Evolutionary conservation across 2,888 invertebrate species (phyloP), one percentile per base, ranked within the genome.

Genomic region (Caradrina clavipalpis): DNA sequence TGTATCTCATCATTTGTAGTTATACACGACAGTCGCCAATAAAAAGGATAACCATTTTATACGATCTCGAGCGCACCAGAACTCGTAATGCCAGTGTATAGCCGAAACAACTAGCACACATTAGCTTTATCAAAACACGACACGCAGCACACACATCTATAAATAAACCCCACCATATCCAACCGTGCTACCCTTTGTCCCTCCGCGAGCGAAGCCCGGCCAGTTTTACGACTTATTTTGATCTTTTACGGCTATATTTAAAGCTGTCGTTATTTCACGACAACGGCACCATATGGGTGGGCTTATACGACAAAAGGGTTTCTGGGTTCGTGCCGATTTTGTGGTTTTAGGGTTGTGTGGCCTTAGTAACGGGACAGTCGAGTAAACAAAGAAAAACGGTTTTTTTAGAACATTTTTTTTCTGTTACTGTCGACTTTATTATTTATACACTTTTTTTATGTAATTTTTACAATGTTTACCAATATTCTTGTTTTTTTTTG

Each of bases 161-260:
- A 60, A 68, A 79, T 76, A 76, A 49, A 39, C 53, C 1, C 39
- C 19, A 21, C 62, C 59, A 62, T 69, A 63, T 50, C 74, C 50
- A 63, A 80, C 39, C 50, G 47, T 42, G 21, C 51, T 55, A 73
- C 73, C 70, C 78, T 83, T 74, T 81, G 71, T 82, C 69, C 55
- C 61, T 69, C 50, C 75, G 76, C 71, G 39, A 74, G 73, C 76
- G 74, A 73, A 79, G 81, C 62, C 54, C 69, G 73, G 59, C 73
- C 61, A 56, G 62, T 77, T 87, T 91, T 87, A 92, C 91, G 90
- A 87, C 83, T 87, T 86, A 86, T 88, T 89, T 86, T 82, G 81
- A 83, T 75, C 79, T 88, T 90, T 89, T 89, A 88, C 83, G 84
- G 87, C 81, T 88, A 86, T 82, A 88, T 88, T 90, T 90, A 88